These are phyloP conservation scores for Lepidurus packardi DNA, from an alignment of 1,140 invertebrate species.

Conservation along the genomic window DNA sequence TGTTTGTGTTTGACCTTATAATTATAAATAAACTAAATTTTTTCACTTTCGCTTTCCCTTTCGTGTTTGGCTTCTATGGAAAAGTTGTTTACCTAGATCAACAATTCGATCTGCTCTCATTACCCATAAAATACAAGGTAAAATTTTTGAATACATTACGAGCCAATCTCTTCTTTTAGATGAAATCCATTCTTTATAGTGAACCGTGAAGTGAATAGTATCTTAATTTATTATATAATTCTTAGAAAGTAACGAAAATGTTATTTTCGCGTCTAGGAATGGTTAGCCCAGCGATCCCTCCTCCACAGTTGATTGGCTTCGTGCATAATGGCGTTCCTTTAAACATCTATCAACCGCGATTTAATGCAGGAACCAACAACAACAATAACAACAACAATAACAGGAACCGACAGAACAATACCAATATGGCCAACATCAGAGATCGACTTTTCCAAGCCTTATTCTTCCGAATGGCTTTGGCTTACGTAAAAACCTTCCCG, in stretches of 20 bases:
- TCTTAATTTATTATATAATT: neutral
- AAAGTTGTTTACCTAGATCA: too few relatives aligned
- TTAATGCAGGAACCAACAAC: slow-evolving; percentile 28
- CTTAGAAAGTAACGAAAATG: neutral
- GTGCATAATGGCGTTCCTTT: slow-evolving; percentile 8
- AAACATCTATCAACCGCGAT: neutral
- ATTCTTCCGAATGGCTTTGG: slow-evolving; percentile 83
- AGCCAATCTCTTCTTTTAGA: too few relatives aligned
- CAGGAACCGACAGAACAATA: slow-evolving; percentile 24
- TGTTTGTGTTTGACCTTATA: too few relatives aligned
- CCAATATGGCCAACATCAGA: slow-evolving; percentile 55
- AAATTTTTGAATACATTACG: too few relatives aligned
- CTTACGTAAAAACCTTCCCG: slow-evolving; percentile 84
- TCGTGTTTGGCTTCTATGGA: too few relatives aligned
- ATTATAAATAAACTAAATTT: too few relatives aligned
- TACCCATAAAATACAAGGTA: too few relatives aligned
- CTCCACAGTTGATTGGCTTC: neutral
- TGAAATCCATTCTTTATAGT: too few relatives aligned
- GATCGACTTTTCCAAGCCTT: slow-evolving; percentile 92
- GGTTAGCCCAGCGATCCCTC: neutral
- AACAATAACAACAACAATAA: slow-evolving; percentile 27
- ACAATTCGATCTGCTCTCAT: too few relatives aligned
- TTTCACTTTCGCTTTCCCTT: too few relatives aligned
- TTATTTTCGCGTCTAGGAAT: neutral
- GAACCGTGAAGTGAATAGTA: neutral